A percentile compares a stretch with the other conserved stretches of the same genome.
These are phyloP conservation scores for Indicator indicator DNA, from an alignment of 2,113 vertebrate species.

Conservation along the genomic window DNA sequence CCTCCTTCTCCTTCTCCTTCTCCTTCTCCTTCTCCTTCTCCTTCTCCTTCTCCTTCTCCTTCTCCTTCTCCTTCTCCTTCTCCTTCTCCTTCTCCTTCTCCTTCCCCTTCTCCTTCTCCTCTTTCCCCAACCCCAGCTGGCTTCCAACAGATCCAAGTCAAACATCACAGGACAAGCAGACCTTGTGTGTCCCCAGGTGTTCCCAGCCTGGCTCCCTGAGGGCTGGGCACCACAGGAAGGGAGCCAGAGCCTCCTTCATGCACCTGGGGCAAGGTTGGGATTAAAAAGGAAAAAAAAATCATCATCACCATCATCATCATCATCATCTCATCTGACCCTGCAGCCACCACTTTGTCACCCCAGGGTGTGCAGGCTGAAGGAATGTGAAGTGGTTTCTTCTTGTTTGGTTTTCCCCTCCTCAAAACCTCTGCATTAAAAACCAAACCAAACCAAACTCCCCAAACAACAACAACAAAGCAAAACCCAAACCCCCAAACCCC, in stretches of 20 bases:
- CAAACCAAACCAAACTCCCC: no score
- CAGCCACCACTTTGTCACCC: background rate
- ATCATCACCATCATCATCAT: no score
- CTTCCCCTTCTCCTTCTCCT: no score
- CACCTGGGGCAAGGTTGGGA: background rate
- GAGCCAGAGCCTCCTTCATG: background rate
- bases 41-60: background rate
- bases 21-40: background rate
- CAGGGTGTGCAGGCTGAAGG: background rate
- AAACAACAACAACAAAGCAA: background rate
- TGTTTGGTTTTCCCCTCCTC: background rate
- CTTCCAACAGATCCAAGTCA: background rate
- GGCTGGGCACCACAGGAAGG: no score
- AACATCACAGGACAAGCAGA: background rate
- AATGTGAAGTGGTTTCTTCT: constrained; percentile 33
- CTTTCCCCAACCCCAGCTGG: background rate
- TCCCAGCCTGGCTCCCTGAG: background rate
- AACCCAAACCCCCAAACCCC: no score
- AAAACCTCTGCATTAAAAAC: background rate
- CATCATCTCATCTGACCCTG: background rate
- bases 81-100: no score
- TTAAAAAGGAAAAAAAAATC: background rate
- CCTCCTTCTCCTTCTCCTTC: background rate
- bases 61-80: no score
- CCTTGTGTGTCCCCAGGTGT: background rate